A percentile compares a stretch with the other conserved stretches of the same genome.
Evolutionary conservation across 2,113 vertebrate genomes (phyloP).

Genomic region (Entosphenus tridentatus): DNA sequence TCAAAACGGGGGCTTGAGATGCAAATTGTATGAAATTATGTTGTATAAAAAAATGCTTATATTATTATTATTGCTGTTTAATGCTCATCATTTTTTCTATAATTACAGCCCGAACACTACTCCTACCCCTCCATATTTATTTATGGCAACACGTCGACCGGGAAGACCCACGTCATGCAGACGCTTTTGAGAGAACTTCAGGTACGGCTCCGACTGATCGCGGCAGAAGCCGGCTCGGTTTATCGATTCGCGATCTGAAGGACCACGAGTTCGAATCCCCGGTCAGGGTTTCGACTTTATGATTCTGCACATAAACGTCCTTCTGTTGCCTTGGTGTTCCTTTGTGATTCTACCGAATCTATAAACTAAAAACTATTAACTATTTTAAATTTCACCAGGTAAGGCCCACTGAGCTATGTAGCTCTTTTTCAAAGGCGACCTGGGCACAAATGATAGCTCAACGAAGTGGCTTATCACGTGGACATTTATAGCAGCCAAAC

Average conservation of each 20-base stretch:
- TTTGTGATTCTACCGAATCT: not conserved
- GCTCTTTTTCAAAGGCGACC: too few species aligned
- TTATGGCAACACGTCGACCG: constrained; percentile 69
- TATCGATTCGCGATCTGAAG: not conserved
- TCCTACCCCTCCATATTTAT: constrained; percentile 72
- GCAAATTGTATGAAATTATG: too few species aligned
- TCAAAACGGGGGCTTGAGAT: too few species aligned
- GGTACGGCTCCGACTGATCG: constrained; percentile 26
- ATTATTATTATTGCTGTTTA: not conserved
- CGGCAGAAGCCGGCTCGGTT: not conserved
- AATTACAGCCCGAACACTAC: constrained; percentile 44
- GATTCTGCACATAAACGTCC: not conserved
- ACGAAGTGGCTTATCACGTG: too few species aligned
- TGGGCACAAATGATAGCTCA: too few species aligned
- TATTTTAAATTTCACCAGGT: not conserved
- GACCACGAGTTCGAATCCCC: not conserved
- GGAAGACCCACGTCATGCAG: constrained; percentile 67
- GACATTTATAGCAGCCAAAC: too few species aligned
- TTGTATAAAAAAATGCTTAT: not conserved
- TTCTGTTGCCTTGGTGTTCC: not conserved
- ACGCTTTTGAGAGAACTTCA: constrained; percentile 47
- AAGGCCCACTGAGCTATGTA: too few species aligned
- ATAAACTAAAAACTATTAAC: not conserved
- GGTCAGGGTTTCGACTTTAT: not conserved
- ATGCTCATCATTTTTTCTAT: constrained; percentile 7